A percentile compares a stretch with the other conserved stretches of the same genome.
Evolutionary conservation across 2,888 invertebrate species (phyloP).

Genomic region (Microchrysa polita): DNA sequence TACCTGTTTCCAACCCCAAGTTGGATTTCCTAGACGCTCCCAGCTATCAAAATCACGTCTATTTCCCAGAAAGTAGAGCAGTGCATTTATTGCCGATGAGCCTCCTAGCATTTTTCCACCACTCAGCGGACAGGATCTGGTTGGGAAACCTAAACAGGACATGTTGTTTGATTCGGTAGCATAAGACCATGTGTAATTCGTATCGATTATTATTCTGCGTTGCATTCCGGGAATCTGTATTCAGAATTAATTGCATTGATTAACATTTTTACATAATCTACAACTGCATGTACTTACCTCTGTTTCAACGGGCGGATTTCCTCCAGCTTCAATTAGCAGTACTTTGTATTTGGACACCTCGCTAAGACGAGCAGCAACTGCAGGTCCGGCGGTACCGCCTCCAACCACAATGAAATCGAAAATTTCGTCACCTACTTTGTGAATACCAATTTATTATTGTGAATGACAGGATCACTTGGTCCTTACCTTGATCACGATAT

Average conservation of each 20-base stretch:
- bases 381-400: slow-evolving; percentile 65
- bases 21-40: slow-evolving; percentile 73
- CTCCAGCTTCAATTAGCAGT: slow-evolving; percentile 72
- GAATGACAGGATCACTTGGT: too few species aligned
- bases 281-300: slow-evolving; percentile 60
- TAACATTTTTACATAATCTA: too few species aligned
- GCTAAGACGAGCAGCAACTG: slow-evolving; percentile 70
- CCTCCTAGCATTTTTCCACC: slow-evolving; percentile 80
- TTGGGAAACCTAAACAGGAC: slow-evolving; percentile 56
- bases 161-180: slow-evolving; percentile 55
- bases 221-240: too few species aligned
- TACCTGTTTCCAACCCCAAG: slow-evolving; percentile 76
- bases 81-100: slow-evolving; percentile 81
- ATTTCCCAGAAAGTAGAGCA: slow-evolving; percentile 84
- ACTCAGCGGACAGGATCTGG: slow-evolving; percentile 72
- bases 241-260: too few species aligned
- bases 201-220: too few species aligned
- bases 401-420: slow-evolving; percentile 56
- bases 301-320: slow-evolving; percentile 65
- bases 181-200: too few species aligned
- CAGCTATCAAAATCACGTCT: slow-evolving; percentile 80
- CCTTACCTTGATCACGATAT: too few species aligned
- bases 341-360: slow-evolving; percentile 69
- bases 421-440: neutral
- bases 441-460: too few species aligned